phyloP scores from a whole-genome alignment of 2,113 vertebrate species.

The Oryctolagus cuniculus region DNA sequence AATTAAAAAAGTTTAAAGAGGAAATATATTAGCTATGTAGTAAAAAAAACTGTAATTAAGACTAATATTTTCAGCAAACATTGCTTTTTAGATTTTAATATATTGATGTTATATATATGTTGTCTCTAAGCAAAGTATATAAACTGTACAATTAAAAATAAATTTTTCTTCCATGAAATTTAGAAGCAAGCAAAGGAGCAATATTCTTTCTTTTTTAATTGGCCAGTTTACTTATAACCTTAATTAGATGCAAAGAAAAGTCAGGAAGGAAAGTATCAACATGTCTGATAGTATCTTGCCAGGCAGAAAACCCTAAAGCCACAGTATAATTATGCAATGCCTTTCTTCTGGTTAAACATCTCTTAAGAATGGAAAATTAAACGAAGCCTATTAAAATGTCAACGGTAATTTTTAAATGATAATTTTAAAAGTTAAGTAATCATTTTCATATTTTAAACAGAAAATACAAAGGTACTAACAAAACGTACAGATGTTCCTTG shows the following conservation, averaged over 20 bases:
- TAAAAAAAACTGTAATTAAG: not conserved
- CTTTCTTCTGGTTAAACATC: not conserved
- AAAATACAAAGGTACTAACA: not conserved
- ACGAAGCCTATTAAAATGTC: not conserved
- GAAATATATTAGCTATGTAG: not conserved
- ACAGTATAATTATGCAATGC: not conserved
- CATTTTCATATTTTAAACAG: not conserved
- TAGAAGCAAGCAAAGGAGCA: not conserved
- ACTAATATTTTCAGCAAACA: constrained; percentile 29
- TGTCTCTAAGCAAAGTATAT: not conserved
- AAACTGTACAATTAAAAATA: not conserved
- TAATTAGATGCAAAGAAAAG: constrained; percentile 46
- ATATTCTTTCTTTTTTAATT: constrained; percentile 34
- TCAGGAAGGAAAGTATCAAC: not conserved
- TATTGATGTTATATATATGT: not conserved
- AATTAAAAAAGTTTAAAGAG: constrained; percentile 7
- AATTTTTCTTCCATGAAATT: constrained; percentile 40
- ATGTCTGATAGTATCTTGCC: not conserved
- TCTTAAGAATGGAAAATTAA: constrained; percentile 26
- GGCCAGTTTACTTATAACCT: not conserved
- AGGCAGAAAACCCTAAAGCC: not conserved
- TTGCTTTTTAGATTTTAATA: not conserved
- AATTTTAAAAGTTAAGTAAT: constrained; percentile 9
- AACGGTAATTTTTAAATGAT: not conserved
- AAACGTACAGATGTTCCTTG: not conserved